Evolutionary conservation across 2,797 vertebrate species (phyloP), one percentile per base, ranked within the genome.

Genomic region (Schizopygopsis pylzovi): DNA sequence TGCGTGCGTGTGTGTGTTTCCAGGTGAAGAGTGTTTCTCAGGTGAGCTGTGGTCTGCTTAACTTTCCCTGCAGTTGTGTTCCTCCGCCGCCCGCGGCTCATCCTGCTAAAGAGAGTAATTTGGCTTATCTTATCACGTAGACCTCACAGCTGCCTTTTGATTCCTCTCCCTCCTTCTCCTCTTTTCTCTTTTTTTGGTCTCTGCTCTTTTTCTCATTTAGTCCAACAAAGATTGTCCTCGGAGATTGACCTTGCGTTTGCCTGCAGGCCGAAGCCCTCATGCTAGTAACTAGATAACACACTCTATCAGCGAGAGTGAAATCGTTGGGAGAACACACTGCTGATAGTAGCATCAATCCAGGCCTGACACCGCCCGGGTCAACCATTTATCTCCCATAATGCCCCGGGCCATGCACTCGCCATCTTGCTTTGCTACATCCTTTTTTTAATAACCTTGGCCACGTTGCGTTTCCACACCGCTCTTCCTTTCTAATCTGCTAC

Each of bases 281-380:
- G 97, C 97, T 97, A 98, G 97, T 98, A 98, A 99, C 97, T 98
- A 99, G 98, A 99, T 99, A 99, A 99, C 97, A 98, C 96, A 99
- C 97, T 99, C 97, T 97, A 99, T 99, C 98, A 99, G 97, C 97
- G 97, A 97, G 96, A 96, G 95, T 93, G 97, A 98, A 97, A 98
- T 98, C 98, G 97, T 97, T 98, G 98, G 96, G 96, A 96, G 97
- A 96, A 97, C 97, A 97, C 95, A 95, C 95, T 96, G 96, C 97
- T 98, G 97, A 98, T 98, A 97, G 98, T 98, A 96, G 97, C 98
- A 99, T 99, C 98, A 99, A 99, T 99, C 97, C 95, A 97, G 95
- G 96, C 96, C 97, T 99, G 98, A 99, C 98, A 98, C 93, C 94
- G 95, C 96, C 94, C 91, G 92, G 97, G 98, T 99, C 97, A 98